Evolutionary conservation across 2,113 vertebrate species (phyloP).

Genomic region (Callaeas wilsoni): DNA sequence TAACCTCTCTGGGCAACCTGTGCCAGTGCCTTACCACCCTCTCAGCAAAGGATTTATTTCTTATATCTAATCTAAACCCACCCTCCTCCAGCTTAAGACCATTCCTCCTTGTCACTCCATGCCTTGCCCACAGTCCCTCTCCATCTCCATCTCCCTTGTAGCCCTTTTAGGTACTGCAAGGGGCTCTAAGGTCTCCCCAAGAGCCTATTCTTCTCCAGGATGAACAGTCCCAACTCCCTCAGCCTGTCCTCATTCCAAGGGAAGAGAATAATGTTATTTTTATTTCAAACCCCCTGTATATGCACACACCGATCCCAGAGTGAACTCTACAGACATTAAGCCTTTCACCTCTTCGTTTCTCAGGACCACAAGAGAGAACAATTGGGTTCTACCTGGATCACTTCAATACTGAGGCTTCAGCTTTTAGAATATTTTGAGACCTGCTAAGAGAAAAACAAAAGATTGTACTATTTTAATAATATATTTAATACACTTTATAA

Average conservation of each 20-base stretch:
- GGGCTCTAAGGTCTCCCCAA: neutral
- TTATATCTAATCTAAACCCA: neutral
- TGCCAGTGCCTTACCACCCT: neutral
- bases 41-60: neutral
- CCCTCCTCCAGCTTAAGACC: neutral
- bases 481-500: neutral
- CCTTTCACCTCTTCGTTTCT: neutral
- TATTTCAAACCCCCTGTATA: neutral
- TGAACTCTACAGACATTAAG: neutral
- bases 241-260: neutral
- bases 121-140: neutral
- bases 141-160: neutral
- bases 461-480: neutral
- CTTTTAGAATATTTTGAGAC: neutral
- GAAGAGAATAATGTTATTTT: neutral
- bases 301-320: neutral
- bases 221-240: neutral
- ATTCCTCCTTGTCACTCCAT: neutral
- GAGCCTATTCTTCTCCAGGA: neutral
- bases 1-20: neutral
- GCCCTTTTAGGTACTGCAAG: neutral
- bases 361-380: neutral
- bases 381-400: neutral
- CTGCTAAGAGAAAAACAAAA: neutral
- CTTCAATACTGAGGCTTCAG: neutral